Percentiles rank a stretch among this genome's conserved stretches.
These are phyloP conservation scores for Campoletis sonorensis DNA, from an alignment of 1,140 invertebrate species.

Conservation along the genomic window DNA sequence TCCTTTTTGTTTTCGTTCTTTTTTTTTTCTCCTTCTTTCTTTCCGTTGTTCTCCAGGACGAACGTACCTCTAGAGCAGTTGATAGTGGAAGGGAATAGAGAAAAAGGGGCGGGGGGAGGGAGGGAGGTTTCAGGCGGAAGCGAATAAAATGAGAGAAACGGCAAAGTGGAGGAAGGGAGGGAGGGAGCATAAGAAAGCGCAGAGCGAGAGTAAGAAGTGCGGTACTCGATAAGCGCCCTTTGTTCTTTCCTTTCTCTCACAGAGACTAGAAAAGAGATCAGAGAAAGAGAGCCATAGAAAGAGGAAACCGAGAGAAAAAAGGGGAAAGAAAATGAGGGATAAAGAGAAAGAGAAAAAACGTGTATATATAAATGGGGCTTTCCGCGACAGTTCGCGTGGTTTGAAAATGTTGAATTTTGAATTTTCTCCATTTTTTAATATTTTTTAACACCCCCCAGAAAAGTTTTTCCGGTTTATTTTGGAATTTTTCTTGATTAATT, in stretches of 20 bases:
- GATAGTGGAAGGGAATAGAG: neutral
- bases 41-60: neutral
- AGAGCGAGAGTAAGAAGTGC: slow-evolving; percentile 50
- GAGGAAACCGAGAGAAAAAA: neutral
- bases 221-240: slow-evolving; percentile 55
- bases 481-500: no score
- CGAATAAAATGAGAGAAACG: slow-evolving; percentile 49
- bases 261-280: slow-evolving; percentile 23
- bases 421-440: no score
- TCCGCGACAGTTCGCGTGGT: no score
- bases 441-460: no score
- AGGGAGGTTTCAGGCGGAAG: slow-evolving; percentile 4
- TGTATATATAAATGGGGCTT: no score
- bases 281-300: neutral
- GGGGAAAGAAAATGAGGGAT: neutral
- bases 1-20: neutral
- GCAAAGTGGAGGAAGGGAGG: slow-evolving; percentile 9
- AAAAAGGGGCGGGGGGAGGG: neutral
- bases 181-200: slow-evolving; percentile 34
- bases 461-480: no score
- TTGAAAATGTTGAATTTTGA: no score
- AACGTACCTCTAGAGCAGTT: neutral
- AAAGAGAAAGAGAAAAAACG: neutral
- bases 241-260: slow-evolving; percentile 45
- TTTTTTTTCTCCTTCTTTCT: no score